Conservation (phyloP, 2,797 vertebrate species). For the Lacerta viridis region DNA sequence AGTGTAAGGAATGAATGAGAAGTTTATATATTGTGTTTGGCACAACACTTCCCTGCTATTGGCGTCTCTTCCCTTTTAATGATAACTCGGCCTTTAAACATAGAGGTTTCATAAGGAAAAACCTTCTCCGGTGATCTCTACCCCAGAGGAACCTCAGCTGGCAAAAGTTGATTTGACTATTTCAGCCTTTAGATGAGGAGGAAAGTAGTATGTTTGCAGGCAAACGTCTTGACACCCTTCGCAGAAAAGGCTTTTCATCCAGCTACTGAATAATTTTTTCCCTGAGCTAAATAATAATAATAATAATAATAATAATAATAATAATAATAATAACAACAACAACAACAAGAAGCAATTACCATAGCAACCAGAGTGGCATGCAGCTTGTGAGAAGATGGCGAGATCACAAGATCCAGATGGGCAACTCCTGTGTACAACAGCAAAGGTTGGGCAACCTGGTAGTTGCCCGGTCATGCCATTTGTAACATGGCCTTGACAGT, state of each 20-base stretch:
- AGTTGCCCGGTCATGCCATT: neutral
- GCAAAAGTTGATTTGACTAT: constrained; percentile 42
- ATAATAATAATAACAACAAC: too few species aligned
- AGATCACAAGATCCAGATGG: neutral
- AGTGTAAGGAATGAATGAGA: too few species aligned
- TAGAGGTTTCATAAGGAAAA: neutral
- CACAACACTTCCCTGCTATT: neutral
- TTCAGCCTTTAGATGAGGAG: constrained; percentile 43
- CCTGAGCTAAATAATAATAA: neutral
- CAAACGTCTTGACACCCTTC: neutral
- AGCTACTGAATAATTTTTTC: neutral
- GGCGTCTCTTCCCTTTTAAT: neutral
- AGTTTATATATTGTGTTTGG: too few species aligned
- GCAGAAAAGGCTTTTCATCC: neutral
- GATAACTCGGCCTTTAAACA: too few species aligned
- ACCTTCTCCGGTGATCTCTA: neutral
- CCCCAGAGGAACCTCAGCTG: neutral
- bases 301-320: too few species aligned
- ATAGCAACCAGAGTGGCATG: neutral
- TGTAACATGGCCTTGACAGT: too few species aligned
- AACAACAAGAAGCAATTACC: too few species aligned
- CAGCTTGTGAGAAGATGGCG: too few species aligned
- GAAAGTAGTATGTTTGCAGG: too few species aligned
- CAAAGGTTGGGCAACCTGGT: neutral
- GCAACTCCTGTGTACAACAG: neutral